Conservation (phyloP, 2,888 invertebrate species). For the Iselma pallidipennis region DNA sequence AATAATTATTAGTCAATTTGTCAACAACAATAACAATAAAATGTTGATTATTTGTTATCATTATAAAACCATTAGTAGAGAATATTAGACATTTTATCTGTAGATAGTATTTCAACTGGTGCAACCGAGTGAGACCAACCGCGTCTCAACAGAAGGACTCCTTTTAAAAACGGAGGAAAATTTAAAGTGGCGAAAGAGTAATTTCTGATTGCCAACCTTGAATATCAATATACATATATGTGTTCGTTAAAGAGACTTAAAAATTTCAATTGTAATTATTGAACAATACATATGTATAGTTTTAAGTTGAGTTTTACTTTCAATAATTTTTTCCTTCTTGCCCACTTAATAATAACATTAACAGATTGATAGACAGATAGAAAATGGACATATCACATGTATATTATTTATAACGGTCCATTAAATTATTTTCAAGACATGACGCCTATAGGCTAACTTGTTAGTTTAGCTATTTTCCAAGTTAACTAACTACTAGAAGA, state of each 20-base stretch:
- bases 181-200: neutral
- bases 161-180: no score
- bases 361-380: neutral
- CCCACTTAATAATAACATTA: neutral
- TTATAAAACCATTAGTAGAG: neutral
- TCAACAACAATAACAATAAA: neutral
- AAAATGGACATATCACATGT: no score
- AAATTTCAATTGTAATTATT: neutral
- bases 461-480: neutral
- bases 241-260: no score
- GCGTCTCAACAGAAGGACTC: neutral
- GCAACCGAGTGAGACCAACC: conserved; percentile 21
- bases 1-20: no score
- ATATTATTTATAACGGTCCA: neutral
- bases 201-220: neutral
- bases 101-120: neutral
- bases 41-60: neutral
- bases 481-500: neutral
- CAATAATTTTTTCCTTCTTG: neutral
- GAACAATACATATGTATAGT: no score
- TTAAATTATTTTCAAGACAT: neutral
- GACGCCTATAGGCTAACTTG: neutral
- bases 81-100: no score
- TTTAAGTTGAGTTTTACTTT: neutral
- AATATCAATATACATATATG: neutral